These are phyloP conservation scores for Papilio protenor DNA, from an alignment of 2,888 invertebrate species.

Conservation along the genomic window DNA sequence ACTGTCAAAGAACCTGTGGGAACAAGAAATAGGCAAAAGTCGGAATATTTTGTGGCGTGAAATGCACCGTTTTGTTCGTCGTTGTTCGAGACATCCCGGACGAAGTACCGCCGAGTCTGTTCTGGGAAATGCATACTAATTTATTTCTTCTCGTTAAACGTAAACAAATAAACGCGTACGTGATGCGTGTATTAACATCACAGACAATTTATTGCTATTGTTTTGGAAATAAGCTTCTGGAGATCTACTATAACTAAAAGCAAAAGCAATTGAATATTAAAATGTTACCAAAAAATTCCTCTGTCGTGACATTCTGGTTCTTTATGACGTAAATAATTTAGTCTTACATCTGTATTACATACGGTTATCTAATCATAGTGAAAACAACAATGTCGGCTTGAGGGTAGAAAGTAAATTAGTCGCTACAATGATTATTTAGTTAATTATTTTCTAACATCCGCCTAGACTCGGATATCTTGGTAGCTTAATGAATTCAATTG, in stretches of 20 bases:
- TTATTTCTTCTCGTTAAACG: conserved; percentile 42
- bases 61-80: conserved; percentile 36
- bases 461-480: conserved; percentile 7
- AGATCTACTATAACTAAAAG: neutral
- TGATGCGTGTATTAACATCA: conserved; percentile 20
- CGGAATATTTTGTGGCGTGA: conserved; percentile 28
- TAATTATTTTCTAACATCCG: conserved; percentile 36
- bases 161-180: conserved; percentile 40
- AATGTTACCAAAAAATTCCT: neutral
- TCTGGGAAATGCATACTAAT: conserved; percentile 34
- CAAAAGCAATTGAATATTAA: neutral
- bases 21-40: conserved; percentile 45
- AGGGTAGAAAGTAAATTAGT: conserved; percentile 42
- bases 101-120: conserved; percentile 18
- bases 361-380: conserved; percentile 24
- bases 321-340: conserved; percentile 6
- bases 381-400: conserved; percentile 12
- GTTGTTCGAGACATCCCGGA: conserved; percentile 29
- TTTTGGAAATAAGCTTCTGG: neutral
- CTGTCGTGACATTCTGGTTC: neutral
- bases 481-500: conserved; percentile 19
- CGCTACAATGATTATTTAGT: conserved; percentile 4
- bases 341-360: neutral
- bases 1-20: conserved; percentile 50
- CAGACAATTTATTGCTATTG: conserved; percentile 22